Conservation (phyloP, 2,888 invertebrate species). For the Philereme vetulata region DNA sequence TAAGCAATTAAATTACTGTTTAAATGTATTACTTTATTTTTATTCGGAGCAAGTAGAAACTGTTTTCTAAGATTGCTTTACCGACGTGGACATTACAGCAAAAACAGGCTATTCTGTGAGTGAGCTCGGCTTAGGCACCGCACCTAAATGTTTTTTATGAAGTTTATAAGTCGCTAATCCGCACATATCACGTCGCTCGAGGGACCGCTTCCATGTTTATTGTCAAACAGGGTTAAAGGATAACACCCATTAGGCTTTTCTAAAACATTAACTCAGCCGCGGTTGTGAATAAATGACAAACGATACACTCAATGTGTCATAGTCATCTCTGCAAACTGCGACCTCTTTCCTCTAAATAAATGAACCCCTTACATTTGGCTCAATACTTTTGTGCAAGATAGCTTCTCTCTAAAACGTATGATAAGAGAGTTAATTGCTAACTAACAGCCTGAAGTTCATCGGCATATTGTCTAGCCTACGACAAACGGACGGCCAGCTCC, state of each 20-base stretch:
- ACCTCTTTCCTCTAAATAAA: constrained; percentile 40
- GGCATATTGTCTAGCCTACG: no score
- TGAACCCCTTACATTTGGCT: constrained; percentile 25
- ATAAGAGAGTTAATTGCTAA: no score
- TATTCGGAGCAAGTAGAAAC: not conserved
- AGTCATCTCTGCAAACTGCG: constrained; percentile 53
- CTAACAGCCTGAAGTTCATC: no score
- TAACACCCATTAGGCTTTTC: constrained; percentile 65
- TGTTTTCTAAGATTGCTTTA: not conserved
- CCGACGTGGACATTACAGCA: constrained; percentile 1
- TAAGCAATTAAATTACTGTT: constrained; percentile 4
- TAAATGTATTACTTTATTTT: not conserved
- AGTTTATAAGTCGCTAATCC: constrained; percentile 58
- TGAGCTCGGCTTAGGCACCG: constrained; percentile 15
- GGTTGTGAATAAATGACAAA: constrained; percentile 61
- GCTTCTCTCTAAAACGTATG: no score
- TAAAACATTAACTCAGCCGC: constrained; percentile 65
- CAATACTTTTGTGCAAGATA: constrained; percentile 26
- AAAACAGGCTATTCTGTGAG: constrained; percentile 13
- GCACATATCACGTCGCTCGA: constrained; percentile 50
- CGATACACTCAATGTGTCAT: constrained; percentile 63
- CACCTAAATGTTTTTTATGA: constrained; percentile 48
- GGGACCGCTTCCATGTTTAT: constrained; percentile 59
- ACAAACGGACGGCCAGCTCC: no score
- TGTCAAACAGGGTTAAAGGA: constrained; percentile 67